Base-by-base conservation (phyloP, 2,888 invertebrate genomes). In the Spodoptera exigua region DNA sequence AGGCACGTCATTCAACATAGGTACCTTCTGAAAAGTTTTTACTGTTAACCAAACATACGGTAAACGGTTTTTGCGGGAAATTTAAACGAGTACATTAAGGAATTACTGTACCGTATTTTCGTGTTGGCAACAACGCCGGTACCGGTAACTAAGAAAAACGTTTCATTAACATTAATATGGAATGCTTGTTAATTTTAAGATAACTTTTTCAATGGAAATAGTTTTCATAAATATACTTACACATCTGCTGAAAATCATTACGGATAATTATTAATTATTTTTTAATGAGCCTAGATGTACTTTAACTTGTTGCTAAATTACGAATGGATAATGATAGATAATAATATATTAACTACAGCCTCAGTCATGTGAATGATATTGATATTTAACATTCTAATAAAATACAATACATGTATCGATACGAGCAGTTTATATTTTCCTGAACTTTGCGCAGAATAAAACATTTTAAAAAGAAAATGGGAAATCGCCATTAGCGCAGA, bases 401-500 rank as follows among this genome's bases (percentile, higher is more conserved):
- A 27, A 27, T 7, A 9, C 12, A 2, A 40, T 32, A 58, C 10
- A 41, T 41, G 37, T 45, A 27, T 16, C 27, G 11, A 21, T 43
- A 34, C 13, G 21, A 48, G 54, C 54, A 69, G 27, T 63, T 70
- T 35, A 46, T 51, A 64, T 67, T 52, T 55, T 14, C 32, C 45
- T 49, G 35, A 63, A 51, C 40, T 53, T 61, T 53, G 43, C 51
- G 58, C 59, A 36, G 46, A 70, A 58, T 52, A 63, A 68, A 74
- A 76, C 61, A 55, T 70, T 74, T 77, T 76, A 72, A 79, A 83
- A 73, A 67, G 70, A 76, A 73, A 78, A 76, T 73, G 68, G 74
- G 63, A 56, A 76, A 81, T 76, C 72, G 72, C 84, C 84, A 85
- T 84, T 85, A 84, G 81, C 65, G 69, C 62, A 64, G 79, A 81